Conservation (phyloP, 2,888 invertebrate genomes). For the Phragmatobia fuliginosa region DNA sequence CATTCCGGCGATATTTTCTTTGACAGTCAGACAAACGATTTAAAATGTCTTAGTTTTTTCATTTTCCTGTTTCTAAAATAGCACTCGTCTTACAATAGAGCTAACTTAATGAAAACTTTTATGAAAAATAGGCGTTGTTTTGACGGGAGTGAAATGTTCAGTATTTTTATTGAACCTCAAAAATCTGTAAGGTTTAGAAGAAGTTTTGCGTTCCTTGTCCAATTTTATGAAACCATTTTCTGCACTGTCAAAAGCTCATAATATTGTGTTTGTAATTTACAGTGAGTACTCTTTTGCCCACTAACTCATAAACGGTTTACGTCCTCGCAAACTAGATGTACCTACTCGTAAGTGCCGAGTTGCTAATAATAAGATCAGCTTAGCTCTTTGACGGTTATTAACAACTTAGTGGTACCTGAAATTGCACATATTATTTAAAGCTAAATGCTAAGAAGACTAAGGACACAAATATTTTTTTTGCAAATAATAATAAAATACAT, state of each 20-base stretch:
- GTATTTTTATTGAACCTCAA: neutral
- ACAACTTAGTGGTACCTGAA: neutral
- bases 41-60: constrained; percentile 19
- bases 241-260: neutral
- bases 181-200: neutral
- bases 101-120: constrained; percentile 48
- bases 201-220: neutral
- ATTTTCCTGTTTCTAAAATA: constrained; percentile 30
- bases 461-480: neutral
- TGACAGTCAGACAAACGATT: constrained; percentile 26
- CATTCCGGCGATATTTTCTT: constrained; percentile 18
- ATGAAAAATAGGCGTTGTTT: constrained; percentile 41
- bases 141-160: constrained; percentile 13
- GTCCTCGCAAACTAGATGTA: neutral
- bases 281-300: neutral
- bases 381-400: neutral
- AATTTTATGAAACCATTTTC: neutral
- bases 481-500: too few relatives aligned
- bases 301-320: constrained; percentile 1
- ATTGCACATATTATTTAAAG: neutral
- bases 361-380: neutral
- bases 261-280: neutral
- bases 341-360: neutral
- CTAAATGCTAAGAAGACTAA: neutral
- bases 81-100: constrained; percentile 31